Conservation (phyloP, 1,140 invertebrate genomes). For the Reticulitermes speratus region DNA sequence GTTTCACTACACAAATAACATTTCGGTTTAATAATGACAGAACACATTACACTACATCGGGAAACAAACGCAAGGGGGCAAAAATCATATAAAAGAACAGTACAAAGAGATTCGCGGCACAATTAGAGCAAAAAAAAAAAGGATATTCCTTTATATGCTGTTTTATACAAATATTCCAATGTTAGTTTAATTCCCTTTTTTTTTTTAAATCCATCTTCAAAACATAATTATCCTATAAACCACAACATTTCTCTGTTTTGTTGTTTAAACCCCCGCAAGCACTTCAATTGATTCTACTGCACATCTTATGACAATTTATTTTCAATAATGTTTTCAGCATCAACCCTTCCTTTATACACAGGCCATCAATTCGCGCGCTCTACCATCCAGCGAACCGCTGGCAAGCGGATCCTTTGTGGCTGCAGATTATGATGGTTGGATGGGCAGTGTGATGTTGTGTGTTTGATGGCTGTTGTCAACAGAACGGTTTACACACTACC, state of each 20-base stretch:
- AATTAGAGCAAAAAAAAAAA: neutral
- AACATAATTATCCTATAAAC: neutral
- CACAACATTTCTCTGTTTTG: neutral
- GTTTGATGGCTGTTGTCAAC: neutral
- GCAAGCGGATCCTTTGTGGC: neutral
- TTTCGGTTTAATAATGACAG: neutral
- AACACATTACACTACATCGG: neutral
- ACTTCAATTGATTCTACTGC: neutral
- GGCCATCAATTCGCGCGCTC: neutral
- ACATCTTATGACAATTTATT: neutral
- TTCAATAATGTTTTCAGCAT: neutral
- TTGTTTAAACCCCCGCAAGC: neutral
- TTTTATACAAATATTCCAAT: neutral
- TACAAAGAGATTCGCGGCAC: neutral
- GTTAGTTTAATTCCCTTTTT: neutral
- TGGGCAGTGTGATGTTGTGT: too few relatives aligned
- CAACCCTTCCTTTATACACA: neutral
- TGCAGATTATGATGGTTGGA: neutral
- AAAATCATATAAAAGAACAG: neutral
- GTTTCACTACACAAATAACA: neutral
- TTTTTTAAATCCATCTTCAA: neutral
- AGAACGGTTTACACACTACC: too few relatives aligned
- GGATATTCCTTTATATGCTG: neutral
- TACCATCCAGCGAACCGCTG: neutral
- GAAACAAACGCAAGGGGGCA: neutral